Percentiles rank a stretch among this genome's conserved stretches.
phyloP scores from a whole-genome alignment of 2,113 vertebrate genomes.

The Nipponia nippon region DNA sequence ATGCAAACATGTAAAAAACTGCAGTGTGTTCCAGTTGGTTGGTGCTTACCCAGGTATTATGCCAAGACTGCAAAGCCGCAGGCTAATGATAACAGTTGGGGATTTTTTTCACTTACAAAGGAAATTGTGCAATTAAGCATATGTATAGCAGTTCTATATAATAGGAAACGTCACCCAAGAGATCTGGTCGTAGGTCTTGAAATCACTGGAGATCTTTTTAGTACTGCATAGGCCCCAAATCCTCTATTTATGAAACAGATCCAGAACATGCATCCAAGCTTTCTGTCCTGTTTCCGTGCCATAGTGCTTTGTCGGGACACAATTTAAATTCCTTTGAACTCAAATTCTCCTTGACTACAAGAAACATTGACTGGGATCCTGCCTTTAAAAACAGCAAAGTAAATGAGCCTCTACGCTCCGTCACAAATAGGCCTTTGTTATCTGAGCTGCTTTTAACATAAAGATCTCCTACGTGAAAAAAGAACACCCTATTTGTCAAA shows the following conservation, averaged over 20 bases:
- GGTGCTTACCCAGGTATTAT: background rate
- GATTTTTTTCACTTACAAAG: rapidly evolving
- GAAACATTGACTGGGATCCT: background rate
- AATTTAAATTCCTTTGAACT: background rate
- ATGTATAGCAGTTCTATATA: background rate
- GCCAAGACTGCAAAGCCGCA: background rate
- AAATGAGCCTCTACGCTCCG: background rate
- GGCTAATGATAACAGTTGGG: background rate
- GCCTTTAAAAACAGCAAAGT: background rate
- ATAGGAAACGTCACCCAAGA: background rate
- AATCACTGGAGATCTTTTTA: background rate
- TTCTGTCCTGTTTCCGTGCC: background rate
- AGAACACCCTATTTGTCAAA: background rate
- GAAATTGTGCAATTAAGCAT: background rate
- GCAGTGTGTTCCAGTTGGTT: background rate
- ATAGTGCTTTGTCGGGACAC: background rate
- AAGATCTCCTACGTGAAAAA: rapidly evolving
- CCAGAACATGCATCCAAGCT: background rate
- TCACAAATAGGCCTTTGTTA: background rate
- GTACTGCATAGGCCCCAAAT: background rate
- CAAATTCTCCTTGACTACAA: conserved; percentile 4
- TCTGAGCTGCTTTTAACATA: background rate
- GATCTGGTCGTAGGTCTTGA: background rate
- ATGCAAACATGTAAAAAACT: background rate
- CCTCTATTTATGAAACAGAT: background rate